phyloP scores from a whole-genome alignment of 2,797 vertebrate genomes.

The Diceros bicornis region DNA sequence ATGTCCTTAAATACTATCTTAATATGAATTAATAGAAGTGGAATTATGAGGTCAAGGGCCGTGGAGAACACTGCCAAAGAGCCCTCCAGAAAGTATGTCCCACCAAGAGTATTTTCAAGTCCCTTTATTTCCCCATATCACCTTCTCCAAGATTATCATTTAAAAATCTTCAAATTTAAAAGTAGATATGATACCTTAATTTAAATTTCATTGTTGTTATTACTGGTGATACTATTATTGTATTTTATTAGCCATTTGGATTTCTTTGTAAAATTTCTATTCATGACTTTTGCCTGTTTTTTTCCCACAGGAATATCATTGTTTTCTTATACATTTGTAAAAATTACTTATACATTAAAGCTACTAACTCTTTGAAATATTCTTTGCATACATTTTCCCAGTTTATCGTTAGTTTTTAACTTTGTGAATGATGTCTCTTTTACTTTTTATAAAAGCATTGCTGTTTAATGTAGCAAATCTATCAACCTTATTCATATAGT shows the following conservation, averaged over 20 bases:
- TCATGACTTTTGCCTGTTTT: background rate
- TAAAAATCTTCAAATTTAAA: background rate
- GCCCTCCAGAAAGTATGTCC: background rate
- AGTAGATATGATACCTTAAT: background rate
- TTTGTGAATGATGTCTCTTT: background rate
- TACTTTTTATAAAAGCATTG: background rate
- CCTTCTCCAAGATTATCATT: background rate
- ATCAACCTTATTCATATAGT: background rate
- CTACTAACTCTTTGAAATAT: background rate
- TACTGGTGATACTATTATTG: background rate
- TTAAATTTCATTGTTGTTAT: background rate
- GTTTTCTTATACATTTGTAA: background rate
- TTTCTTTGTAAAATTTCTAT: slow-evolving; percentile 21
- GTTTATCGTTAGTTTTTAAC: slow-evolving; percentile 30
- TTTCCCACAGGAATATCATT: background rate
- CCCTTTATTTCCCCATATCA: background rate
- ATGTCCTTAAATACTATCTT: background rate
- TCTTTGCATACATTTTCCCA: background rate
- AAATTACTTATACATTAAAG: slow-evolving; percentile 6
- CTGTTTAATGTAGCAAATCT: background rate
- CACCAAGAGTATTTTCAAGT: background rate
- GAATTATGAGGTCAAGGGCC: background rate
- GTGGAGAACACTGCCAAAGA: background rate
- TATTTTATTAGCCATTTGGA: background rate
- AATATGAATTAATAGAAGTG: background rate